Evolutionary conservation across 2,888 invertebrate species (phyloP), one percentile per base, ranked within the genome.

Genomic region (Eubasilissa splendida): DNA sequence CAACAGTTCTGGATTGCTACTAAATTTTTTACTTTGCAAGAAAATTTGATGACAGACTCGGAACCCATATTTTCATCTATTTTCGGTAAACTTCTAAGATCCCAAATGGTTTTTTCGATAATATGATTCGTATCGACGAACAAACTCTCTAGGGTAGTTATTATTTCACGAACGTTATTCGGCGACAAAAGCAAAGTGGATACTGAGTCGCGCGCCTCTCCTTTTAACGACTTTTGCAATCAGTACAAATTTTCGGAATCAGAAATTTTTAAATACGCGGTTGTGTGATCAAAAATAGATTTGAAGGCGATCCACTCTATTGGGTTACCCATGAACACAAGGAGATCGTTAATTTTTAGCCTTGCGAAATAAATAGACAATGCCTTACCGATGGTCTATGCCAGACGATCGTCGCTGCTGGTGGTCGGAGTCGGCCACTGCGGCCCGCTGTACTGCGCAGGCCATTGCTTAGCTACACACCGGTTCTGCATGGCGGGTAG

Each of bases 11-110:
- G 3, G 60, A 60, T 60, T 60, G 59, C 7, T n/a, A 59, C 59
- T 5, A 59, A n/a, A 60, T 60, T 60, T n/a, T 14, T 60, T 22
- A 60, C 60, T 60, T n/a, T 60, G n/a, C 60, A 60, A 8, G 60
- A 60, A 60, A 60, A 60, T 60, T 22, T 60, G 4, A n/a, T n/a
- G 3, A 60, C 22, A 3, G 8, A 0, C 8, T 60, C 60, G 1
- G 60, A 60, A 4, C 14, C 60, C 3, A n/a, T 8, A 2, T 60
- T 11, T 60, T 7, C 60, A 14, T 4, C 14, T 4, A 60, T 22
- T 4, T 60, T 60, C 3, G 11, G 3, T 22, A n/a, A n/a, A n/a
- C n/a, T 12, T 60, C 3, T 60, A 12, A 60, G 9, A n/a, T 60
- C 60, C 14, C 60, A n/a, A n/a, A 60, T 60, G 3, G 60, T 60